A percentile compares a stretch with the other conserved stretches of the same genome.
These are phyloP conservation scores for Lasioglossum albipes DNA, from an alignment of 1,140 invertebrate species.

Conservation along the genomic window DNA sequence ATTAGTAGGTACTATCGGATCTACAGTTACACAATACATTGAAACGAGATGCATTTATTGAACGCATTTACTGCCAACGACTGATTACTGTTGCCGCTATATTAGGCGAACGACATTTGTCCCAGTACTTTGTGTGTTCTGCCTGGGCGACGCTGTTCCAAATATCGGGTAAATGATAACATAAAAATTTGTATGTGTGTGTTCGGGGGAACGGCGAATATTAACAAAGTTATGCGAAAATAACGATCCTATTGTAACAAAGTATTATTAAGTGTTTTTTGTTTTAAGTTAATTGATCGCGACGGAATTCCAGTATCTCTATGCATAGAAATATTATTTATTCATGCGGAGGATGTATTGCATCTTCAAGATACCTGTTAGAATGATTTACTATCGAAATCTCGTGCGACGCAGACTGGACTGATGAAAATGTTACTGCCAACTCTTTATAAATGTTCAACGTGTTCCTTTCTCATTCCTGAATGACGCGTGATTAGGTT, in stretches of 20 bases:
- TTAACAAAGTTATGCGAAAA: conserved; percentile 5
- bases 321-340: conserved; percentile 28
- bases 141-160: conserved; percentile 43
- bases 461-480: conserved; percentile 57
- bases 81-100: neutral
- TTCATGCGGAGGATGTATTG: conserved; percentile 8
- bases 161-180: conserved; percentile 32
- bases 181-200: conserved; percentile 30
- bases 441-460: conserved; percentile 51
- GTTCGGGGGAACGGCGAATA: neutral
- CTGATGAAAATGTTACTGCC: conserved; percentile 58
- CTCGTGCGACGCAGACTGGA: conserved; percentile 34
- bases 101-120: conserved; percentile 13
- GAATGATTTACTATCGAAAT: conserved; percentile 2
- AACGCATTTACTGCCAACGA: conserved; percentile 24
- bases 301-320: conserved; percentile 18
- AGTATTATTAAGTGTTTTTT: conserved; percentile 31
- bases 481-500: conserved; percentile 40
- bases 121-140: conserved; percentile 31
- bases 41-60: conserved; percentile 12
- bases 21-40: conserved; percentile 1
- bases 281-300: conserved; percentile 24
- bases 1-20: conserved; percentile 7
- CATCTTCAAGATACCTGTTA: conserved; percentile 3
- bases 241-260: conserved; percentile 28